phyloP scores from a whole-genome alignment of 2,113 vertebrate genomes.

The Nymphicus hollandicus region DNA sequence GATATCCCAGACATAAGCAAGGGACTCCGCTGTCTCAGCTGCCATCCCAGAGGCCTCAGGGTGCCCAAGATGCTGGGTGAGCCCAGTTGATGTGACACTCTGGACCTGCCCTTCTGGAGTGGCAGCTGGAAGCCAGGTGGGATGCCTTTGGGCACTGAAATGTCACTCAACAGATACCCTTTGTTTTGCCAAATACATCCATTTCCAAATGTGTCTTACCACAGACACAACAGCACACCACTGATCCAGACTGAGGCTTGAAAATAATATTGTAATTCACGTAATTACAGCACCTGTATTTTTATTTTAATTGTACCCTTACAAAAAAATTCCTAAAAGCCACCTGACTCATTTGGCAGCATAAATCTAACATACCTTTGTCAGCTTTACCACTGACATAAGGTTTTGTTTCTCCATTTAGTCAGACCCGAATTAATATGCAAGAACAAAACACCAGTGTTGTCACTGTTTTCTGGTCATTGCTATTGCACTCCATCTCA shows the following conservation, averaged over 20 bases:
- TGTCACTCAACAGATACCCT: background rate
- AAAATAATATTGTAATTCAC: background rate
- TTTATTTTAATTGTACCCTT: background rate
- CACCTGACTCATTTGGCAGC: background rate
- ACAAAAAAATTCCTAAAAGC: background rate
- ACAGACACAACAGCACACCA: background rate
- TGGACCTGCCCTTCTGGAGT: background rate
- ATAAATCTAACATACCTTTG: fast-evolving
- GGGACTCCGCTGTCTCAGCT: background rate
- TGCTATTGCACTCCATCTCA: background rate
- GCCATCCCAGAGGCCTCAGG: background rate
- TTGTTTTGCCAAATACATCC: background rate
- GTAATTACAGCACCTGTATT: background rate
- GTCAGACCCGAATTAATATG: background rate
- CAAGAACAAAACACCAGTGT: background rate
- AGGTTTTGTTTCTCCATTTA: background rate
- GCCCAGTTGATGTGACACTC: background rate
- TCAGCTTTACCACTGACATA: background rate
- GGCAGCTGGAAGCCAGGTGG: background rate
- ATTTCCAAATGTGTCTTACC: background rate
- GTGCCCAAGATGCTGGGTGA: background rate
- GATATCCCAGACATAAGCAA: background rate
- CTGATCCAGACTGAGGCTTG: background rate
- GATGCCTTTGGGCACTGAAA: background rate
- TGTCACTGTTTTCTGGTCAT: background rate